Conservation (phyloP, 2,888 invertebrate genomes). For the Leptopilina drosophilae region DNA sequence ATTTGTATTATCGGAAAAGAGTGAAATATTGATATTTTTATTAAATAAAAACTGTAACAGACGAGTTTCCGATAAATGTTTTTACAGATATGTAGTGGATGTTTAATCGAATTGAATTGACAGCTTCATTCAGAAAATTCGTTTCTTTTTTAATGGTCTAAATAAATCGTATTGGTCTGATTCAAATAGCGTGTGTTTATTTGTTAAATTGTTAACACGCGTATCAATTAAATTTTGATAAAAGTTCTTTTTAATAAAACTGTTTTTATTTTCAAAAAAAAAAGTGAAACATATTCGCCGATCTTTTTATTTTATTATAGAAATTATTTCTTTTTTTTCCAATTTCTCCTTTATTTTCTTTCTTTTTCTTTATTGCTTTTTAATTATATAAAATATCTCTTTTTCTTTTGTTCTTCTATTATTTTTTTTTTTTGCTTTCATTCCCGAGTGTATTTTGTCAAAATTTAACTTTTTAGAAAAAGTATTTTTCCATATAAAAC, state of each 20-base stretch:
- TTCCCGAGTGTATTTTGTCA: not conserved
- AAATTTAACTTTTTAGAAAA: not conserved
- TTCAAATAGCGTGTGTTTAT: not conserved
- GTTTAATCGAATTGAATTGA: not conserved
- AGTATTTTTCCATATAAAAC: not conserved
- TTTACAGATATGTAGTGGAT: not conserved
- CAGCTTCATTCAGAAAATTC: not conserved
- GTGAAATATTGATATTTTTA: constrained; percentile 8
- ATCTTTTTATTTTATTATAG: no score
- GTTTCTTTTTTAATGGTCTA: constrained; percentile 4
- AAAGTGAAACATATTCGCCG: not conserved
- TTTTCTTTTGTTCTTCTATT: not conserved
- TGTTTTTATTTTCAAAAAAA: not conserved
- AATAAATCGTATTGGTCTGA: not conserved
- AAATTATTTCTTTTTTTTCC: no score
- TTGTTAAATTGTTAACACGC: not conserved
- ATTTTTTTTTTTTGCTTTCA: no score
- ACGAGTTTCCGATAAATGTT: not conserved
- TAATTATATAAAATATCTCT: no score
- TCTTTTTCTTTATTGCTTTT: no score
- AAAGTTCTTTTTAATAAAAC: not conserved
- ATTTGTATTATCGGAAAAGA: not conserved
- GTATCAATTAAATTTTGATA: not conserved
- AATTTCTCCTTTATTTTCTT: no score
- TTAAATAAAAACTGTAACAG: not conserved